These are phyloP conservation scores for Neodiprion lecontei DNA, from an alignment of 1,140 invertebrate genomes.

Conservation along the genomic window DNA sequence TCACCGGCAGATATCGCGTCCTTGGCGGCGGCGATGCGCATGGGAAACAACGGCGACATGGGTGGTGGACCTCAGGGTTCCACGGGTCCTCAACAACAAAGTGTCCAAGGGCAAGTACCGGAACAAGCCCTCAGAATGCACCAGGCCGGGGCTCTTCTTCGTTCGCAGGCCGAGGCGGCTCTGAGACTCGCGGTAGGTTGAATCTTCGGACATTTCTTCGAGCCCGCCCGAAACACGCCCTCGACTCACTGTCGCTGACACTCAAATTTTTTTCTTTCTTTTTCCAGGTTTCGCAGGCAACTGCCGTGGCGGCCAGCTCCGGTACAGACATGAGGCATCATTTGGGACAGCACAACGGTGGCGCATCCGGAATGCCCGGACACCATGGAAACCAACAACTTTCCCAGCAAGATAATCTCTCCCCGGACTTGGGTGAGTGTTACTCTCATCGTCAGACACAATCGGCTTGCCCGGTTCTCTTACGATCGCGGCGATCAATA, in stretches of 20 bases:
- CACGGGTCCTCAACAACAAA: constrained; percentile 63
- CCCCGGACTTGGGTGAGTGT: constrained; percentile 58
- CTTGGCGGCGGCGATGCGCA: constrained; percentile 80
- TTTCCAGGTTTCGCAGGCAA: constrained; percentile 56
- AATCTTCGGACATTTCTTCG: constrained; percentile 37
- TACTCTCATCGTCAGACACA: not conserved
- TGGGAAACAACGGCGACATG: constrained; percentile 69
- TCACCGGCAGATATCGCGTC: constrained; percentile 78
- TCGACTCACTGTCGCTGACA: not conserved
- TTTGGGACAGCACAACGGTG: constrained; percentile 56
- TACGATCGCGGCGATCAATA: too few relatives aligned
- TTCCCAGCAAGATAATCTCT: constrained; percentile 57
- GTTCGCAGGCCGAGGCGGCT: constrained; percentile 83
- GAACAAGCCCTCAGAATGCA: constrained; percentile 78
- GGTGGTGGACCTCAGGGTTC: constrained; percentile 61
- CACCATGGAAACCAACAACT: constrained; percentile 60
- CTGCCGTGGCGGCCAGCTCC: constrained; percentile 56
- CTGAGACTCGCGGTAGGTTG: constrained; percentile 75
- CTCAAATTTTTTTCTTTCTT: not conserved
- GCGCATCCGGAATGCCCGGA: constrained; percentile 59
- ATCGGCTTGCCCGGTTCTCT: too few relatives aligned
- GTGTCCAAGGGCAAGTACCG: constrained; percentile 64
- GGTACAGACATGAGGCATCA: constrained; percentile 60
- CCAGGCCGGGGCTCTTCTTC: constrained; percentile 79
- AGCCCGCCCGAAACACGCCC: constrained; percentile 1